Base-by-base conservation (phyloP, 2,888 invertebrate species). In the Cancer borealis region DNA sequence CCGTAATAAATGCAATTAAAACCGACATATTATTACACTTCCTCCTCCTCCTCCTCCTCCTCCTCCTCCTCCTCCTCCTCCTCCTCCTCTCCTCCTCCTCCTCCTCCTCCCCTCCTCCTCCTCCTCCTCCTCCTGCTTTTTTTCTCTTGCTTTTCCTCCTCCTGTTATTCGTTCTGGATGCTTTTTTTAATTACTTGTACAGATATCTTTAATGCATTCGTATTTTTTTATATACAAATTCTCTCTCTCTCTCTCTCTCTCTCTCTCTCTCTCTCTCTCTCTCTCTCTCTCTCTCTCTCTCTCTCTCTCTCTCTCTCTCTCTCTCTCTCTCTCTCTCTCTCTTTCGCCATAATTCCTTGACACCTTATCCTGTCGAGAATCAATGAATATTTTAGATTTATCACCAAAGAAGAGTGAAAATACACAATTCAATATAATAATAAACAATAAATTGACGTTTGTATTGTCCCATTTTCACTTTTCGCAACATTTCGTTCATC, bases 261-360 rank as follows among this genome's bases (percentile, higher is more conserved):
- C 45, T 39, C 87, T 87, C 87, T 87, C 87, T 87, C 30, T 30
- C 87, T 30, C 30, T 87, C 87, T 87, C 87, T 87, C 87, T 87
- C 87, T 87, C 87, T 87, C 39, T 88, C 39, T 88, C 39, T 88
- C 39, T 39, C 39, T 39, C 39, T 39, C 88, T n/a, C 88, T 88
- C 88, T 88, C 88, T 39, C 88, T 88, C 39, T 88, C 88, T 88
- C 88, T 88, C 39, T 88, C 88, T 66, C 66, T 66, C 66, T 66
- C 54, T 54, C 54, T 66, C 66, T 66, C 66, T 66, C 66, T 66
- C 66, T 66, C 66, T 66, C 66, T 66, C 66, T 66, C 66, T 66
- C 66, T n/a, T 0, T 66, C 21, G 4, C n/a, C 66, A 54, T 66
- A n/a, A 3, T n/a, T 66, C n/a, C 66, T 66, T n/a, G 21, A 3